Evolutionary conservation across 1,140 invertebrate genomes (phyloP).

Genomic region (Bombus vancouverensis): DNA sequence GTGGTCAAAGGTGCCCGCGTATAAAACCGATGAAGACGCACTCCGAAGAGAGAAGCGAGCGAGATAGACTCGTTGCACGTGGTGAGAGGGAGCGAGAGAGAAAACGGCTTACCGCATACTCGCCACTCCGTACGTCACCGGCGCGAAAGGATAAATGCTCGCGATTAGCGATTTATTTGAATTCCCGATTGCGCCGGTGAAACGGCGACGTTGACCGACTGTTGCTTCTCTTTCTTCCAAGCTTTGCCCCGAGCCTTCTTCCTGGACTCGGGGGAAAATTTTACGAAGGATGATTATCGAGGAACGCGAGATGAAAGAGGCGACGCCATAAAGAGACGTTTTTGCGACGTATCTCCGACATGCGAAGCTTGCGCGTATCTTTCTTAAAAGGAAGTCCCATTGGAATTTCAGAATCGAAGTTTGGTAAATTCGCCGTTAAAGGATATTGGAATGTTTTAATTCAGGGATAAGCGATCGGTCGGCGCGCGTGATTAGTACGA

Average conservation of each 20-base stretch:
- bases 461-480: background rate
- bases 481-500: background rate
- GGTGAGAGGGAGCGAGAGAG: background rate
- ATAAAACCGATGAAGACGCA: constrained; percentile 64
- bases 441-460: background rate
- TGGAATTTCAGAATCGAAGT: background rate
- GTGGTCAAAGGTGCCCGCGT: constrained; percentile 59
- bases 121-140: constrained; percentile 65
- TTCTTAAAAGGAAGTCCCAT: background rate
- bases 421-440: background rate
- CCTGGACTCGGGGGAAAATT: background rate
- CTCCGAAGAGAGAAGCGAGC: background rate
- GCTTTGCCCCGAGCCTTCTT: constrained; percentile 28
- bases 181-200: constrained; percentile 68
- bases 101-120: constrained; percentile 48
- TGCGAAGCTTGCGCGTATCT: background rate
- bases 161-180: constrained; percentile 80
- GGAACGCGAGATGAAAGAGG: constrained; percentile 30
- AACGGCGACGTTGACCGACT: constrained; percentile 6
- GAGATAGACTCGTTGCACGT: too few relatives aligned
- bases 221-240: constrained; percentile 19
- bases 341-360: constrained; percentile 6
- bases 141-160: constrained; percentile 77
- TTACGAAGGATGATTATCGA: constrained; percentile 13
- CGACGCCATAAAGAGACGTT: constrained; percentile 25